Conservation (phyloP, 1,140 invertebrate species). For the Nymphalis io region DNA sequence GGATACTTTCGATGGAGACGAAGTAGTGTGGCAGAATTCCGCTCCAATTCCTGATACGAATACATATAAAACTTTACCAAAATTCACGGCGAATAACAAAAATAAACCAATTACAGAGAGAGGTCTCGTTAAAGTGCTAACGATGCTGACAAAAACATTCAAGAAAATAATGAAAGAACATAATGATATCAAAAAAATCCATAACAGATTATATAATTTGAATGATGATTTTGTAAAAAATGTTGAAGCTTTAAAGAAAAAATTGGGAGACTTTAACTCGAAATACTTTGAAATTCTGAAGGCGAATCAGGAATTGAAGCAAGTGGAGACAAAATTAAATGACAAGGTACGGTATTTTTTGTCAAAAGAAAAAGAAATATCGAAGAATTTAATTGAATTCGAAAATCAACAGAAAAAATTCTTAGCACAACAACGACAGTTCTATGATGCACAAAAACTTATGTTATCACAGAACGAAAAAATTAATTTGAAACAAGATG, state of each 20-base stretch:
- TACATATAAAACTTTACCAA: slow-evolving; percentile 54
- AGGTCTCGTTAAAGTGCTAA: slow-evolving; percentile 64
- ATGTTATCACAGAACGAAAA: slow-evolving; percentile 70
- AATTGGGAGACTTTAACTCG: slow-evolving; percentile 59
- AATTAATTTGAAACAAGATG: slow-evolving; percentile 63
- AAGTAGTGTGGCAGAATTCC: slow-evolving; percentile 50
- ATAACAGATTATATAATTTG: slow-evolving; percentile 47
- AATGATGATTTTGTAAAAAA: slow-evolving; percentile 63
- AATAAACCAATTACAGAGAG: slow-evolving; percentile 58
- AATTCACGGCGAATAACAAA: slow-evolving; percentile 40
- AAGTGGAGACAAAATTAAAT: slow-evolving; percentile 48
- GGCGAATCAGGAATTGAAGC: slow-evolving; percentile 52
- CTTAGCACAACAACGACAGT: slow-evolving; percentile 64
- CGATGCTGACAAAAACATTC: slow-evolving; percentile 68
- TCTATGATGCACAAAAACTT: slow-evolving; percentile 65
- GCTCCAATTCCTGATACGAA: slow-evolving; percentile 44
- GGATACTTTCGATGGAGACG: slow-evolving; percentile 52
- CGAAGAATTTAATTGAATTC: slow-evolving; percentile 62
- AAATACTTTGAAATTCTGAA: slow-evolving; percentile 58
- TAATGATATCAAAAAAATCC: slow-evolving; percentile 62
- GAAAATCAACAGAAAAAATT: slow-evolving; percentile 71
- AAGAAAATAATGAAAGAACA: slow-evolving; percentile 74
- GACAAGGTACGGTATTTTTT: slow-evolving; percentile 50
- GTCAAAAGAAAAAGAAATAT: slow-evolving; percentile 54
- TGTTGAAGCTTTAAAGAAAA: slow-evolving; percentile 44